Evolutionary conservation across 2,888 invertebrate genomes (phyloP), one percentile per base, ranked within the genome.

Genomic region (Mayetiola destructor): DNA sequence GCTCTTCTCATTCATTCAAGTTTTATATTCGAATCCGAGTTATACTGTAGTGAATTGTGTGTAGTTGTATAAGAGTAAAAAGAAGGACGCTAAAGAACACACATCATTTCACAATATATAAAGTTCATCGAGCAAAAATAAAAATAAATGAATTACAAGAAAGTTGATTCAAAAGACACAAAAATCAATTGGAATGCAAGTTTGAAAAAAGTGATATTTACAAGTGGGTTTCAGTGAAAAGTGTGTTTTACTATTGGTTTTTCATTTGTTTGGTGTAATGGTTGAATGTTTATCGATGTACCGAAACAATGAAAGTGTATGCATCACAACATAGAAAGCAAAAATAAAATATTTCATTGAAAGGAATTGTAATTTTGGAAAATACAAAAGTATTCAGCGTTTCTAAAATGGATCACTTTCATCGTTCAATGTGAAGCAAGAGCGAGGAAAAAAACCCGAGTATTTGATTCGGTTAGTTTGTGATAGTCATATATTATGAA

Each of bases 21-120:
- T 48, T 48, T 48, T 48, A 27, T 27, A 48, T n/a, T 27, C 27
- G 27, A 48, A 18, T 12, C 23, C 23, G 18, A 5, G 12, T 27
- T 27, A 48, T 39, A 16, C 10, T 3, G 12, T n/a, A 48, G 27
- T 48, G 4, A 27, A 6, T n/a, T 39, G 5, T 48, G 48, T 48
- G 48, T 48, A 27, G 48, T 48, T 48, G 48, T 48, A 27, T 48
- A 27, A 23, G 27, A 48, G 12, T 12, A 12, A 32, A 6, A 32
- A 27, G 48, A 48, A 48, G 48, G 48, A 48, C 48, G 48, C 48
- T 48, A 48, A 48, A 48, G 48, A 48, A 48, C 27, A 48, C 48
- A 48, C 48, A 48, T 27, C 12, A 27, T n/a, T 27, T 27, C 27
- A 48, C 23, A 42, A n/a, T 2, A 40, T 23, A 48, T 27, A 27